Percentiles rank a stretch among this genome's conserved stretches.
These are phyloP conservation scores for Kryptolebias marmoratus DNA, from an alignment of 2,113 vertebrate genomes.

Conservation along the genomic window DNA sequence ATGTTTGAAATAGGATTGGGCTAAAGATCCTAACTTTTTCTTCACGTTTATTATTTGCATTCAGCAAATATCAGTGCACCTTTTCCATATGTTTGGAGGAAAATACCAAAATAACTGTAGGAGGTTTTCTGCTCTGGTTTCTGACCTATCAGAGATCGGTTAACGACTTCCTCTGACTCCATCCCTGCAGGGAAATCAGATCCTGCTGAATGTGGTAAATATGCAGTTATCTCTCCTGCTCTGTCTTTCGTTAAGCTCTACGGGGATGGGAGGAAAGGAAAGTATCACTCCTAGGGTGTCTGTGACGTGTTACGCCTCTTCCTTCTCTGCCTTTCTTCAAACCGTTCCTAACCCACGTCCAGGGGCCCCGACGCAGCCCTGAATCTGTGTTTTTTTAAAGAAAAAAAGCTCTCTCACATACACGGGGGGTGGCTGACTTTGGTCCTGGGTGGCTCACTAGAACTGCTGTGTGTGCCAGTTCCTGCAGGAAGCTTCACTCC, in stretches of 20 bases:
- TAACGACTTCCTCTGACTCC: slow-evolving; percentile 69
- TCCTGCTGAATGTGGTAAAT: slow-evolving; percentile 76
- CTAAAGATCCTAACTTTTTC: neutral
- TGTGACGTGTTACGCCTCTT: slow-evolving; percentile 48
- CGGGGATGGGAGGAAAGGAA: slow-evolving; percentile 65
- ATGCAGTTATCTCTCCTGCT: slow-evolving; percentile 58
- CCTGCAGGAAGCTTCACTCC: slow-evolving; percentile 80
- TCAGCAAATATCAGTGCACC: slow-evolving; percentile 6
- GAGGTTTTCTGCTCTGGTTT: slow-evolving; percentile 52
- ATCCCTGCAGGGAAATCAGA: slow-evolving; percentile 68
- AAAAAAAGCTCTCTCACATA: too few species aligned
- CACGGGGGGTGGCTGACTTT: slow-evolving; percentile 78
- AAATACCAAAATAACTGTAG: neutral
- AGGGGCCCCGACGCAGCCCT: slow-evolving; percentile 43
- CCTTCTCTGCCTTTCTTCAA: slow-evolving; percentile 27
- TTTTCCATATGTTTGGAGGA: slow-evolving; percentile 11
- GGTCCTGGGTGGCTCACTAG: slow-evolving; percentile 81
- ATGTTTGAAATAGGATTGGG: too few species aligned
- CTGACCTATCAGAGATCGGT: slow-evolving; percentile 66
- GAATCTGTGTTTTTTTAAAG: slow-evolving; percentile 17
- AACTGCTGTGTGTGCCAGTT: slow-evolving; percentile 83
- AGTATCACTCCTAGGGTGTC: slow-evolving; percentile 68
- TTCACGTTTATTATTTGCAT: neutral
- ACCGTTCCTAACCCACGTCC: slow-evolving; percentile 68
- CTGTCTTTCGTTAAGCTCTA: slow-evolving; percentile 61